phyloP scores from a whole-genome alignment of 2,113 vertebrate species.

The Mixornis gularis region DNA sequence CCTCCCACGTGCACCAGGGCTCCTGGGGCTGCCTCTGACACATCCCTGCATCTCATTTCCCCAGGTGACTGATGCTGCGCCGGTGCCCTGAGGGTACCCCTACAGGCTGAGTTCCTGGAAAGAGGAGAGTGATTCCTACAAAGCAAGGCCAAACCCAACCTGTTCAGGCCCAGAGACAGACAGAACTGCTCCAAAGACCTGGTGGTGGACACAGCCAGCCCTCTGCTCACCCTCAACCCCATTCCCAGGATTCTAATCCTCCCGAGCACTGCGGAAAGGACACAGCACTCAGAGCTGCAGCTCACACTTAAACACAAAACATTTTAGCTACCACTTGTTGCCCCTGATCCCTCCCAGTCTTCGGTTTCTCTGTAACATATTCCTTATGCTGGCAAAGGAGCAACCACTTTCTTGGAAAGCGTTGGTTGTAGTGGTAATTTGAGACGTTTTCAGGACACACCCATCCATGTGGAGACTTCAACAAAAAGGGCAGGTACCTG shows the following conservation, averaged over 20 bases:
- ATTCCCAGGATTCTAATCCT: neutral
- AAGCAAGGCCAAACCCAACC: neutral
- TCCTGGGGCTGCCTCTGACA: neutral
- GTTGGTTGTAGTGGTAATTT: fast-evolving
- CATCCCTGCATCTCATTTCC: neutral
- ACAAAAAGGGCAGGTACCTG: neutral
- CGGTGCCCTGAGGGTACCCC: neutral
- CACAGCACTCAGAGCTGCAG: neutral
- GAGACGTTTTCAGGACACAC: neutral
- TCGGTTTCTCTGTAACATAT: neutral
- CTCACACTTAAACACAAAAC: neutral
- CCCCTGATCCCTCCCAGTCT: neutral
- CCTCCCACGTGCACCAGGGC: neutral
- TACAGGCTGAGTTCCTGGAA: neutral
- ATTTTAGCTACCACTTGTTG: neutral
- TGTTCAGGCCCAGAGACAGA: neutral
- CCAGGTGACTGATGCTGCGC: neutral
- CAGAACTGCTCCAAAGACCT: neutral
- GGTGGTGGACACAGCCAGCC: neutral
- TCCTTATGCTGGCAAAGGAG: neutral
- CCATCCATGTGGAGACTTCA: neutral
- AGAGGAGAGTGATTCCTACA: neutral
- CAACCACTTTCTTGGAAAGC: neutral
- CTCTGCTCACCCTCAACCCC: neutral
- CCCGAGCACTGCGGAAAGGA: neutral